Percentiles rank a stretch among this genome's conserved stretches.
Conservation (phyloP, 2,797 vertebrate genomes). For the Artibeus jamaicensis region DNA sequence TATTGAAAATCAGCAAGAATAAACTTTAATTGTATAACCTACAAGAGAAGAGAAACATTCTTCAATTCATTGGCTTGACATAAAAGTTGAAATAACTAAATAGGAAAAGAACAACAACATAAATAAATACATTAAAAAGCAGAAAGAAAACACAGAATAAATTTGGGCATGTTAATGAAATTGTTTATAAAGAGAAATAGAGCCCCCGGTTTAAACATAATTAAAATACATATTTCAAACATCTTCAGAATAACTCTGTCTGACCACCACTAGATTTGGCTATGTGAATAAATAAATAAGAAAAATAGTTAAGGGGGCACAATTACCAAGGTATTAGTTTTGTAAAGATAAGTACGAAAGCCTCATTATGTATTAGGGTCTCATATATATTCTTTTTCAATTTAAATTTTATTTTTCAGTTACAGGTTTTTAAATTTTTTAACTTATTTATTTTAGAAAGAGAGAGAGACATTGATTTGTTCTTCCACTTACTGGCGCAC, state of each 20-base stretch:
- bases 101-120: neutral
- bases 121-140: neutral
- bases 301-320: accelerated
- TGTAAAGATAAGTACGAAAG: no score
- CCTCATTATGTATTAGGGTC: neutral
- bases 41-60: neutral
- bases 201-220: neutral
- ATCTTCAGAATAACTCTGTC: neutral
- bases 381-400: neutral
- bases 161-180: neutral
- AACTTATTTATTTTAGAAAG: no score
- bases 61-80: neutral
- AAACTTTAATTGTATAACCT: neutral
- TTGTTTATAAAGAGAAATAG: neutral
- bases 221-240: neutral
- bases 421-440: neutral
- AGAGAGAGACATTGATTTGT: neutral
- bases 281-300: neutral
- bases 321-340: neutral
- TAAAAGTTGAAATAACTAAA: neutral
- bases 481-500: neutral
- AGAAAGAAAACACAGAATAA: neutral
- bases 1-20: neutral
- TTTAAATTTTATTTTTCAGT: neutral
- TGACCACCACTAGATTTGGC: no score